Evolutionary conservation across 2,113 vertebrate genomes (phyloP), one percentile per base, ranked within the genome.

Genomic region (Loxodonta africana): DNA sequence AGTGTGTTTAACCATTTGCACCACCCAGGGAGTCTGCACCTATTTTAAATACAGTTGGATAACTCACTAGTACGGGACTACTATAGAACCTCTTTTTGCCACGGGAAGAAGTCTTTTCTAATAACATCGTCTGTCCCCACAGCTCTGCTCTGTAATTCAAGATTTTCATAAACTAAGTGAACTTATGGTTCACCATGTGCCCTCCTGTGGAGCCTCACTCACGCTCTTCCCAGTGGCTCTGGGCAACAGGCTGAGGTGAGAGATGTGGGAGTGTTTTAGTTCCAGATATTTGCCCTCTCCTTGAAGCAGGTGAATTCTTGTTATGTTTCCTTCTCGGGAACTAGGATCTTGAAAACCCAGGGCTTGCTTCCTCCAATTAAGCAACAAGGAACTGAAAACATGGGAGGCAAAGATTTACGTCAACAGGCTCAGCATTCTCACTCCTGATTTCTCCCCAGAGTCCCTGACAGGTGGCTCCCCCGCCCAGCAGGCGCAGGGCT

Each of bases 131-230:
- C 41, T 53, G 23, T 44, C 7, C 3, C 65, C 28, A 51, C 33
- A 28, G 87, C 44, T 48, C 76, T 63, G 65, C 41, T 51, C 74
- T 67, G 69, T 18, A 78, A 67, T 46, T 83, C 41, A 30, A 41
- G 62, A 25, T 48, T 51, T 73, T 84, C 48, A 25, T 37, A 37
- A 25, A 21, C 0, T 0, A 23, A 30, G 33, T 26, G 44, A 26
- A 6, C 1, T 0, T 4, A 9, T 3, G n/a, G 12, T 30, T 7
- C 18, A 8, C 6, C 18, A 8, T 5, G 1, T 17, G 73, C 14
- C n/a, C 7, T 14, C 23, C 53, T 12, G 44, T 33, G 71, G 20
- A 46, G 46, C 12, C 41, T 44, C 44, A 11, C 76, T 17, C 12
- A 37, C 26, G 10, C 21, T 30, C 86, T 67, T 85, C 21, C 83